Percentiles rank a stretch among this genome's conserved stretches.
These are phyloP conservation scores for Zaprionus camerounensis DNA, from an alignment of 1,140 invertebrate species.

Conservation along the genomic window DNA sequence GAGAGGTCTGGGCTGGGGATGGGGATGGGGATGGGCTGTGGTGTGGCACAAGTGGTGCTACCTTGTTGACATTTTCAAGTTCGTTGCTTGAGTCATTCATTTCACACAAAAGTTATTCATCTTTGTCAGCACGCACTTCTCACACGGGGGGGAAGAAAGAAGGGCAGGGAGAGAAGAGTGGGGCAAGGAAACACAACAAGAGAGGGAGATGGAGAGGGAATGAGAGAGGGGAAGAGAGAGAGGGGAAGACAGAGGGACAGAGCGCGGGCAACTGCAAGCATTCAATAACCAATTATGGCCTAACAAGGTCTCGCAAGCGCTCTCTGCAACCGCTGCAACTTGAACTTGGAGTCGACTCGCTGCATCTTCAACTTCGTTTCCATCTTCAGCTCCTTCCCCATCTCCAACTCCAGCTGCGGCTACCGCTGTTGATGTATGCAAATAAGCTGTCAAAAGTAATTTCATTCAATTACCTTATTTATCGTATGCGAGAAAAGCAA, in stretches of 20 bases:
- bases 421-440: slow-evolving; percentile 76
- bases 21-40: not conserved
- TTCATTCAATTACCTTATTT: slow-evolving; percentile 83
- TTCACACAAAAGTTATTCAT: slow-evolving; percentile 60
- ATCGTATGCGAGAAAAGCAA: slow-evolving; percentile 54
- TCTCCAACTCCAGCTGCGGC: slow-evolving; percentile 42
- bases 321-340: not conserved
- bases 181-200: not conserved
- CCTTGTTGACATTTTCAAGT: slow-evolving; percentile 26
- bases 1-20: not conserved
- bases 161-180: not conserved
- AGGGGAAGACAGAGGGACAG: not conserved
- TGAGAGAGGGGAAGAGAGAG: slow-evolving; percentile 4
- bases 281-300: slow-evolving; percentile 81
- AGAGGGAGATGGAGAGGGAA: not conserved
- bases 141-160: slow-evolving; percentile 43
- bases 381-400: slow-evolving; percentile 27
- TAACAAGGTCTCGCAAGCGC: slow-evolving; percentile 64
- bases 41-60: not conserved
- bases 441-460: slow-evolving; percentile 83
- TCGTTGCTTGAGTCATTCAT: slow-evolving; percentile 47
- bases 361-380: slow-evolving; percentile 27
- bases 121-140: slow-evolving; percentile 75
- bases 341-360: not conserved
- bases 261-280: slow-evolving; percentile 34